phyloP scores from a whole-genome alignment of 1,140 invertebrate species.

The Scaptodrosophila lebanonensis region DNA sequence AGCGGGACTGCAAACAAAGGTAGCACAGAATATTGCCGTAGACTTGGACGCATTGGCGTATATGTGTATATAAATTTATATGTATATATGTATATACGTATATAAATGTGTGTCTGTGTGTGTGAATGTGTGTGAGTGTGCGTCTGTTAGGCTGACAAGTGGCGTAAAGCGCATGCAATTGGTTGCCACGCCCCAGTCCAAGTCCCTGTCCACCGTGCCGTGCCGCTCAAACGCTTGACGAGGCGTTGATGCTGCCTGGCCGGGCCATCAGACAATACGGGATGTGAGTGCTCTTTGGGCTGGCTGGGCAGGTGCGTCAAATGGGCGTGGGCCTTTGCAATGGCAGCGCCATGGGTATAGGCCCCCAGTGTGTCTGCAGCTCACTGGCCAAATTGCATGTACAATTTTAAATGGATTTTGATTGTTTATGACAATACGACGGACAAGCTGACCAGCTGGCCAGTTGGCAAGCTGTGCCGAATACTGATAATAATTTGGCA shows the following conservation, averaged over 20 bases:
- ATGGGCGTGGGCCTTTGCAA: background rate
- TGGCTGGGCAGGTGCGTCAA: constrained; percentile 3
- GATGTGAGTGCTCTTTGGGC: constrained; percentile 38
- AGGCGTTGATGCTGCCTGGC: constrained; percentile 41
- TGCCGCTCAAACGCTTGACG: constrained; percentile 31
- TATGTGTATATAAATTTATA: no score
- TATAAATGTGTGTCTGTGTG: no score
- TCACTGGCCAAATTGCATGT: constrained; percentile 61
- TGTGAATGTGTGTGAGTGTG: background rate
- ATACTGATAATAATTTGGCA: constrained; percentile 65
- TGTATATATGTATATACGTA: no score
- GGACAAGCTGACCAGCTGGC: constrained; percentile 58
- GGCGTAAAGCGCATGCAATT: constrained; percentile 43
- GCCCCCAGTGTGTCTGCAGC: no score
- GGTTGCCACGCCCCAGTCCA: constrained; percentile 21
- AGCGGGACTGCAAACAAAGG: no score
- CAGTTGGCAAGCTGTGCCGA: no score
- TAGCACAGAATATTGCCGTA: constrained; percentile 42
- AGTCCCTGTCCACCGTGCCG: background rate
- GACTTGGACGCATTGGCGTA: no score
- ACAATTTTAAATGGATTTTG: constrained; percentile 75
- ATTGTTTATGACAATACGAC: constrained; percentile 72
- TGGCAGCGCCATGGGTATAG: no score
- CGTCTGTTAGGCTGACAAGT: constrained; percentile 42
- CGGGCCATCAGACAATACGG: constrained; percentile 41